Conservation (phyloP, 2,888 invertebrate species). For the Odontocerum albicorne region DNA sequence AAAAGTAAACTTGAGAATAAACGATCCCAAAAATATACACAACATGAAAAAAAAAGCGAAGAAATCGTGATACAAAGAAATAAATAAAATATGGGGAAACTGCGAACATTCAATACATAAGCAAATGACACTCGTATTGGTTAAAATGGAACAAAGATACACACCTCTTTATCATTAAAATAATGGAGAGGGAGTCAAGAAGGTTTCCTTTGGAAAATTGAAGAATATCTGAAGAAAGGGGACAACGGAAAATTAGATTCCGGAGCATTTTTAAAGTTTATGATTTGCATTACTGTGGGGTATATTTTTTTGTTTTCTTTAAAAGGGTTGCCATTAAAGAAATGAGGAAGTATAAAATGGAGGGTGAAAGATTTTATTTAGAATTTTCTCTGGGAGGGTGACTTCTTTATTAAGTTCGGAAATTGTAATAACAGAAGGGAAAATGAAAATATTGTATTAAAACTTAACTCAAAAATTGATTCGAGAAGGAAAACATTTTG, state of each 20-base stretch:
- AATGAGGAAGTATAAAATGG: slow-evolving; percentile 24
- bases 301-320: slow-evolving; percentile 21
- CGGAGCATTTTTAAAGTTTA: slow-evolving; percentile 35
- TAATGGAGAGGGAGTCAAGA: no score
- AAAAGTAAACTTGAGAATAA: no score
- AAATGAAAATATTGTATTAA: not conserved
- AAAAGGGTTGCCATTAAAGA: slow-evolving; percentile 35
- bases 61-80: no score
- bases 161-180: no score
- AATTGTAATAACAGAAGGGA: slow-evolving; percentile 9
- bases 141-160: no score
- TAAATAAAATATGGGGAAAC: no score
- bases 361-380: slow-evolving; percentile 11
- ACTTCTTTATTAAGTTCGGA: slow-evolving; percentile 10
- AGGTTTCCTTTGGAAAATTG: slow-evolving; percentile 11
- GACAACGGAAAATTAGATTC: slow-evolving; percentile 34
- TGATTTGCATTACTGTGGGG: slow-evolving; percentile 33
- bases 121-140: no score
- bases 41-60: no score
- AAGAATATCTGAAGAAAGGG: slow-evolving; percentile 11
- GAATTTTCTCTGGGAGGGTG: slow-evolving; percentile 8
- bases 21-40: no score
- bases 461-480: not conserved
- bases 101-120: no score
- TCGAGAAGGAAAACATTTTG: no score